Evolutionary conservation across 2,888 invertebrate genomes (phyloP).

Genomic region (Drosophila lutescens): DNA sequence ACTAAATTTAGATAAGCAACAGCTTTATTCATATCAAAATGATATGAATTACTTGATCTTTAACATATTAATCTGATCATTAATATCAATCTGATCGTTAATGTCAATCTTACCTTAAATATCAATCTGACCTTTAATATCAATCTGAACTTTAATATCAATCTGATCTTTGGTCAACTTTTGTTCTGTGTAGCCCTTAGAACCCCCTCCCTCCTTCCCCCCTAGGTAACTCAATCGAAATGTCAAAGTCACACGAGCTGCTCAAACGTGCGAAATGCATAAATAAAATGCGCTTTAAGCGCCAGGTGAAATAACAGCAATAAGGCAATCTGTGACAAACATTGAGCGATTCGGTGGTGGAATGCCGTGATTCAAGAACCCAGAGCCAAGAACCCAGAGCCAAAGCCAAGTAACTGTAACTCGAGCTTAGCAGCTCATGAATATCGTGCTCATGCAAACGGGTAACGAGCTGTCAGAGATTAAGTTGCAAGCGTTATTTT

Average conservation of each 20-base stretch:
- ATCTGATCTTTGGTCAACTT: too few species aligned
- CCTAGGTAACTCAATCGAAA: constrained; percentile 73
- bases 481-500: constrained; percentile 81
- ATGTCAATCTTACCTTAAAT: too few species aligned
- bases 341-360: constrained; percentile 15
- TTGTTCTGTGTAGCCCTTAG: not conserved
- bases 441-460: constrained; percentile 80
- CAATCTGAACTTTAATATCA: too few species aligned
- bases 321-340: constrained; percentile 41
- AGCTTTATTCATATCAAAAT: too few species aligned
- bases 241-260: constrained; percentile 66
- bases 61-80: too few species aligned
- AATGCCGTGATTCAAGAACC: not conserved
- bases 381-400: not conserved
- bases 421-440: constrained; percentile 81
- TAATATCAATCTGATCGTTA: too few species aligned
- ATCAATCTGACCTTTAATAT: too few species aligned
- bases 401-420: constrained; percentile 70
- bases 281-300: constrained; percentile 58
- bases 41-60: too few species aligned
- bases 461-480: constrained; percentile 82
- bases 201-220: not conserved
- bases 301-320: constrained; percentile 64
- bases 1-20: too few species aligned
- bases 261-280: constrained; percentile 64